A percentile compares a stretch with the other conserved stretches of the same genome.
Conservation (phyloP, 2,113 vertebrate genomes). For the Sporophila hypoxantha region DNA sequence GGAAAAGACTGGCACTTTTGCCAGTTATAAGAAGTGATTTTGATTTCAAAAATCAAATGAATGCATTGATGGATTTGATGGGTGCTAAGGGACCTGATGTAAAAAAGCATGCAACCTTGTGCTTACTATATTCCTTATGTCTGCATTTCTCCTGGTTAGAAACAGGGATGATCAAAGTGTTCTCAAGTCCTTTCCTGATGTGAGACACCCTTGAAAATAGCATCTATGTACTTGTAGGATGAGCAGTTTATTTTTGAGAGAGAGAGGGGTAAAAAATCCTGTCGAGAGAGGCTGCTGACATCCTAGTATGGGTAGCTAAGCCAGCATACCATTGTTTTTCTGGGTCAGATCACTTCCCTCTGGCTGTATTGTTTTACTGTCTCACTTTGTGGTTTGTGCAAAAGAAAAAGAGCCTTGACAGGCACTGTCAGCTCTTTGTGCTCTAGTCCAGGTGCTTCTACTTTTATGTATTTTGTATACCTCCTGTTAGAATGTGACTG, state of each 20-base stretch:
- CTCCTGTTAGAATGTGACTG: background rate
- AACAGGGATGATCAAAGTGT: background rate
- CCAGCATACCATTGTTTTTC: conserved; percentile 32
- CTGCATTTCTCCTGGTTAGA: background rate
- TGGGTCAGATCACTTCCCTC: conserved; percentile 34
- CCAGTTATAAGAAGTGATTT: background rate
- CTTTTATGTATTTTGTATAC: conserved; percentile 23
- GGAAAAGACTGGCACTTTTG: background rate
- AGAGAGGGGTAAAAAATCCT: rapidly evolving
- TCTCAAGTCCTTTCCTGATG: background rate
- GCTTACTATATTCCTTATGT: background rate
- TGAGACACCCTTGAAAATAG: background rate
- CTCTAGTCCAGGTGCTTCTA: conserved; percentile 15
- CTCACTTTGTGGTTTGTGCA: conserved; percentile 12
- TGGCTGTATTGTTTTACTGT: conserved; percentile 40
- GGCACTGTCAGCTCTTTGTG: background rate
- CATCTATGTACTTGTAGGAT: background rate
- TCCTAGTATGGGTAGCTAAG: background rate
- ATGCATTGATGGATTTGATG: background rate
- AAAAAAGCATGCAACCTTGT: background rate
- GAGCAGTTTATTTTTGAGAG: background rate
- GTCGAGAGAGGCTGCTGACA: background rate
- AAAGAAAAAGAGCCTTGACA: conserved; percentile 7
- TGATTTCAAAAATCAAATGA: background rate
- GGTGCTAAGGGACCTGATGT: background rate